Conservation (phyloP, 30 jellyfish, hydroid and myxozoan genomes). For the Morbakka virulenta region DNA sequence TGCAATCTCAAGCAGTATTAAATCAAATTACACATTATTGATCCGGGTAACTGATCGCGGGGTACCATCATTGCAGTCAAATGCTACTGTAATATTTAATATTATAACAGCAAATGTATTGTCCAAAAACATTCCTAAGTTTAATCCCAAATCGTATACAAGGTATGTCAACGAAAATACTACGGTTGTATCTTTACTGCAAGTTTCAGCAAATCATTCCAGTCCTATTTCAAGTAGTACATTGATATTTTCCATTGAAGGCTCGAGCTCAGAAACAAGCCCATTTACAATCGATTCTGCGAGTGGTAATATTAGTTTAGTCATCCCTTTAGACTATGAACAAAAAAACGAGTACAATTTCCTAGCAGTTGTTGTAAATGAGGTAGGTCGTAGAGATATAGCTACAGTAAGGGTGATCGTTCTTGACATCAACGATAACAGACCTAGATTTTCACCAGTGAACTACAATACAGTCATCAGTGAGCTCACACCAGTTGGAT, state of each 20-base stretch:
- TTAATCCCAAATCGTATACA: neutral
- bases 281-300: slow-evolving; percentile 33
- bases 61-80: slow-evolving; percentile 12
- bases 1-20: neutral
- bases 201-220: slow-evolving; percentile 49
- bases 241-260: slow-evolving; percentile 9
- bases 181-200: neutral
- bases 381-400: slow-evolving; percentile 30
- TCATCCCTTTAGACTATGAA: slow-evolving; percentile 59
- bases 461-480: slow-evolving; percentile 3
- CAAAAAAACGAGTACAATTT: slow-evolving; percentile 37
- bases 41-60: neutral
- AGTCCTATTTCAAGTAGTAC: slow-evolving; percentile 26
- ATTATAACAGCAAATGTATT: slow-evolving; percentile 57
- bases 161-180: neutral
- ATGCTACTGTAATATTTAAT: slow-evolving; percentile 52
- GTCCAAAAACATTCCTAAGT: neutral
- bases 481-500: slow-evolving; percentile 34
- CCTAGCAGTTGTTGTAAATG: slow-evolving; percentile 43
- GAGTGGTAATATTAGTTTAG: slow-evolving; percentile 42
- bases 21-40: neutral
- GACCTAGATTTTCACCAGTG: slow-evolving; percentile 23
- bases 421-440: slow-evolving; percentile 52
- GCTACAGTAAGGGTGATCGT: slow-evolving; percentile 49
- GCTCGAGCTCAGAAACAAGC: slow-evolving; percentile 20